Evolutionary conservation across 92 coral and sea anemone genomes (phyloP).

Genomic region (Blastomussa wellsi): DNA sequence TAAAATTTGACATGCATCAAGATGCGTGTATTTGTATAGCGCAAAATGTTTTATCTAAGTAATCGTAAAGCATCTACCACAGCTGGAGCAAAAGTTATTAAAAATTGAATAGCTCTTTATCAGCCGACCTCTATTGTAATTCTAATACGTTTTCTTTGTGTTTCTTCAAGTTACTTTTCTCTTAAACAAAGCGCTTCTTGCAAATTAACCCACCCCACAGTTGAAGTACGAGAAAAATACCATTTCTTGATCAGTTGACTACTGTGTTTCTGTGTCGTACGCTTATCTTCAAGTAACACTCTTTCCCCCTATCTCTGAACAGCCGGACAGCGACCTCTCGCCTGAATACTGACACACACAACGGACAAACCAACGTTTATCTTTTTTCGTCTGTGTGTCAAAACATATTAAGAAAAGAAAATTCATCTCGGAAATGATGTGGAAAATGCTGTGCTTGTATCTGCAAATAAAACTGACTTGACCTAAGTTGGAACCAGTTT

Average conservation of each 20-base stretch:
- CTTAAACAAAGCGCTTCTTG: slow-evolving; percentile 3
- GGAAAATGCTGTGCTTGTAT: background rate
- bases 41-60: slow-evolving; percentile 20
- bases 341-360: background rate
- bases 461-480: background rate
- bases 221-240: background rate
- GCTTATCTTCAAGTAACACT: background rate
- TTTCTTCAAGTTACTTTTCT: background rate
- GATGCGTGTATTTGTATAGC: slow-evolving; percentile 10
- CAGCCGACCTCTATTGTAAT: slow-evolving; percentile 29
- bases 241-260: background rate
- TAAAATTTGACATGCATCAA: background rate
- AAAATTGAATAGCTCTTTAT: slow-evolving; percentile 42
- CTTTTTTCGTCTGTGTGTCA: slow-evolving; percentile 14
- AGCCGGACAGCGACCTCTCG: background rate
- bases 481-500: background rate
- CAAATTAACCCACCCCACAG: background rate
- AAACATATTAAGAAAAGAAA: slow-evolving; percentile 21
- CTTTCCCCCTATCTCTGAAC: background rate
- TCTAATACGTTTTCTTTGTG: slow-evolving; percentile 27
- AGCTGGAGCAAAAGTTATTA: slow-evolving; percentile 30
- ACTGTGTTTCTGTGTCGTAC: background rate
- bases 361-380: background rate
- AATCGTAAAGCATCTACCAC: slow-evolving; percentile 22
- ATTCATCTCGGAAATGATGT: background rate